Evolutionary conservation across 2,113 vertebrate species (phyloP), one percentile per base, ranked within the genome.

Genomic region (Pongo pygmaeus): DNA sequence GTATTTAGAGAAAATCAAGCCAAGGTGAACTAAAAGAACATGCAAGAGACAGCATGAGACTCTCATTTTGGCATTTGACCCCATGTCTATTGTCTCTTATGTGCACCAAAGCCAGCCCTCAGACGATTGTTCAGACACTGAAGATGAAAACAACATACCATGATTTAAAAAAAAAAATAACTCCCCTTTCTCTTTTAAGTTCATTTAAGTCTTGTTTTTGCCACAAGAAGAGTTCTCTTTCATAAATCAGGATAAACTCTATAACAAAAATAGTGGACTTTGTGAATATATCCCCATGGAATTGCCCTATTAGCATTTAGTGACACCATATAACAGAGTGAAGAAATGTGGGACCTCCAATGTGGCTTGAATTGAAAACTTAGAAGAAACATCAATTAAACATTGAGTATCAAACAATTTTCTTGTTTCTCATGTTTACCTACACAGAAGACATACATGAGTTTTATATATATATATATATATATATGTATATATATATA

Each of bases 21-120:
- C 64, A 80, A 75, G 13, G 35, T 72, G 10, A 22, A 27, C 2
- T 7, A 74, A 12, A 18, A 72, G 14, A 20, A 25, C 16, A 16
- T 11, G 23, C 0, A 7, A 52, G 40, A 13, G 23, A 30, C 1
- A 30, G 32, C 6, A 3, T 25, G 27, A 59, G 2, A 40, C 30
- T 74, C 32, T 74, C 4, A 1, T 52, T n/a, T 80, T 88, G 14
- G 4, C 32, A 35, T n/a, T 14, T 27, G 20, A 69, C 38, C 25
- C 35, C 69, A 1, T 7, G 13, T 67, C 25, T 43, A 12, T 43
- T 79, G 3, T 35, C 35, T 80, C n/a, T 67, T 38, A 35, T 35
- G 14, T 50, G 4, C 3, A 27, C 30, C 25, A 4, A 10, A 5
- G 7, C 35, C 23, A 38, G 23, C 13, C 8, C 6, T 79, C 38